Evolutionary conservation across 2,113 vertebrate species (phyloP).

Genomic region (Rallus limicola): DNA sequence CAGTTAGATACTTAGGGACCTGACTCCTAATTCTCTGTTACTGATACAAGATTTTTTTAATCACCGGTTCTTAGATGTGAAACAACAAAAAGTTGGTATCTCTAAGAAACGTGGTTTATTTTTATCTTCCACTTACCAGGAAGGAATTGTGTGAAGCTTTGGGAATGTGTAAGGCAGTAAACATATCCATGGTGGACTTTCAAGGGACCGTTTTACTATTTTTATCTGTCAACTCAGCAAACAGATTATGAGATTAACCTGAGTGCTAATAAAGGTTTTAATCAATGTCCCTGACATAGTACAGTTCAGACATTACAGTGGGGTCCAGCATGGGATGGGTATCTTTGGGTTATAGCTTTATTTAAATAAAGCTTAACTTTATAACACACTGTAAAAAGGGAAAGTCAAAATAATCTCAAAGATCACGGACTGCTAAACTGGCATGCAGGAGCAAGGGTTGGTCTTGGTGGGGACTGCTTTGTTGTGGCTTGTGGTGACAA

Average conservation of each 20-base stretch:
- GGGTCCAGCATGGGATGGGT: not conserved
- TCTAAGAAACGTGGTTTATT: not conserved
- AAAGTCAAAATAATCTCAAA: slow-evolving; percentile 32
- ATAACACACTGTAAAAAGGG: slow-evolving; percentile 13
- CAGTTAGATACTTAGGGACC: not conserved
- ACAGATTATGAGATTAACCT: not conserved
- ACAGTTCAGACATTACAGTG: not conserved
- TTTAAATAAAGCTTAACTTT: slow-evolving; percentile 34
- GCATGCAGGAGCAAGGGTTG: slow-evolving; percentile 23
- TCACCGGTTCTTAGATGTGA: not conserved
- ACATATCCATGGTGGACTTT: not conserved
- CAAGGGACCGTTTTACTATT: not conserved
- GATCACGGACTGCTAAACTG: not conserved
- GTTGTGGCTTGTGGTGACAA: not conserved
- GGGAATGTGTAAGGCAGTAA: not conserved
- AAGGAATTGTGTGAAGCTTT: not conserved
- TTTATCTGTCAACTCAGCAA: slow-evolving; percentile 21
- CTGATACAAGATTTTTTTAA: not conserved
- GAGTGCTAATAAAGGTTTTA: not conserved
- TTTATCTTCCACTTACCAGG: not conserved
- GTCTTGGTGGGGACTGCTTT: not conserved
- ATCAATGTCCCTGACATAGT: not conserved
- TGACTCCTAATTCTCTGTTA: not conserved
- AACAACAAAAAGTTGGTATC: not conserved
- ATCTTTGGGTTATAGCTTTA: not conserved